Evolutionary conservation across 1,140 invertebrate species (phyloP), one percentile per base, ranked within the genome.

Genomic region (Micrasema longulum): DNA sequence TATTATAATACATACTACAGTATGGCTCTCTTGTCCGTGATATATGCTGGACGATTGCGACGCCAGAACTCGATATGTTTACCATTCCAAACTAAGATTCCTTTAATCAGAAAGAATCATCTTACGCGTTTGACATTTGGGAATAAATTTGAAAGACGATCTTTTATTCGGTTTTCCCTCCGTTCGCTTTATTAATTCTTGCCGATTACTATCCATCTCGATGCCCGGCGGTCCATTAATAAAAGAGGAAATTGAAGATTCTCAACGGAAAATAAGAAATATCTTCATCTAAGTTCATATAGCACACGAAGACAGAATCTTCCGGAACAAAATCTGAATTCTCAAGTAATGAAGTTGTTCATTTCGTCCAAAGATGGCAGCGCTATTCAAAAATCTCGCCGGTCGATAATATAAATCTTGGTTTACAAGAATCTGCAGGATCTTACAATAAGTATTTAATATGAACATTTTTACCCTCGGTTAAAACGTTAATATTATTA

Each of bases 21-120:
- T 3, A 35, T 14, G 5, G 52, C 22, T 11, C 20, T 18, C 47
- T 3, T 31, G 16, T 6, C 36, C 16, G 73, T 71, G 73, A 71
- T 75, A 75, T 71, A 71, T 71, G 73, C 67, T 50, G 65, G 73
- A 55, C 65, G 23, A 53, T n/a, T 50, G 64, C 31, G 31, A 41
- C 31, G 36, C 45, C 55, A 12, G 63, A 73, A 73, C 62, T 69
- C 66, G 67, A 73, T 73, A 73, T 68, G 65, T 68, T 55, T 68
- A 43, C 50, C 18, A 55, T 68, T 68, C 53, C 35, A 55, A 52
- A 67, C 47, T 53, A 48, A 68, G 65, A 68, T 55, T 68, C 65
- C 35, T 23, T 31, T 68, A 68, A 68, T 68, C 65, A 41, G 36
- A 38, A 14, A 22, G 65, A 53, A 68, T 68, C 50, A 68, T 68